A percentile compares a stretch with the other conserved stretches of the same genome.
These are phyloP conservation scores for Atrina japonica DNA, from an alignment of 2,888 invertebrate species.

Conservation along the genomic window DNA sequence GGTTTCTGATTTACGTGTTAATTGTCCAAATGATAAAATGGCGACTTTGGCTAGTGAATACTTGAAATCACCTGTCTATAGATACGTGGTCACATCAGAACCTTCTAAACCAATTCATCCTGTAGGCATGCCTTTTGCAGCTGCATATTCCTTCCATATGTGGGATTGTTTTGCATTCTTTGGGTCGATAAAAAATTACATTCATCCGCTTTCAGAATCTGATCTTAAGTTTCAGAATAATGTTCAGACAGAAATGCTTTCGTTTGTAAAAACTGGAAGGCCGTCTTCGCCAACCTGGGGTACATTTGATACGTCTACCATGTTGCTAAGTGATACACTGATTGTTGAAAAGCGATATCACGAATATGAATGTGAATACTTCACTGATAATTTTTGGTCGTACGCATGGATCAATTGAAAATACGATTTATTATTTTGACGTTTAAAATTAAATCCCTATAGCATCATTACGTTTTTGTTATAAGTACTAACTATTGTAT, in stretches of 20 bases:
- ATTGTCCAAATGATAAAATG: constrained; percentile 65
- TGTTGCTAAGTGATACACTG: constrained; percentile 50
- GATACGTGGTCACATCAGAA: constrained; percentile 62
- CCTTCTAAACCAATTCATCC: constrained; percentile 57
- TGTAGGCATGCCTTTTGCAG: constrained; percentile 30
- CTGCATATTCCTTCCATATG: constrained; percentile 61
- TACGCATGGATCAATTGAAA: constrained; percentile 68
- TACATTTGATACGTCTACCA: constrained; percentile 49
- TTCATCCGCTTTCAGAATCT: constrained; percentile 36
- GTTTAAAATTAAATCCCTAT: too few species aligned
- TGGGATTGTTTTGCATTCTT: constrained; percentile 68
- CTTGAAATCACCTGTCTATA: constrained; percentile 55
- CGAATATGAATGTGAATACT: constrained; percentile 60
- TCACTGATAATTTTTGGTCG: constrained; percentile 55
- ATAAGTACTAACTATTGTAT: too few species aligned
- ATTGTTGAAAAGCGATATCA: constrained; percentile 46
- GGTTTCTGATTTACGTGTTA: constrained; percentile 68
- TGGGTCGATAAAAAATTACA: constrained; percentile 45
- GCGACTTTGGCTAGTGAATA: constrained; percentile 43
- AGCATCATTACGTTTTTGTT: too few species aligned
- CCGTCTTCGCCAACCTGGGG: constrained; percentile 51
- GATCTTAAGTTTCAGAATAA: constrained; percentile 53
- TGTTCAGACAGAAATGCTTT: constrained; percentile 56
- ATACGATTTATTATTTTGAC: too few species aligned
- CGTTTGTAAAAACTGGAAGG: constrained; percentile 56